Conservation (phyloP, 2,797 vertebrate species). For the Neopelma chrysocephalum region DNA sequence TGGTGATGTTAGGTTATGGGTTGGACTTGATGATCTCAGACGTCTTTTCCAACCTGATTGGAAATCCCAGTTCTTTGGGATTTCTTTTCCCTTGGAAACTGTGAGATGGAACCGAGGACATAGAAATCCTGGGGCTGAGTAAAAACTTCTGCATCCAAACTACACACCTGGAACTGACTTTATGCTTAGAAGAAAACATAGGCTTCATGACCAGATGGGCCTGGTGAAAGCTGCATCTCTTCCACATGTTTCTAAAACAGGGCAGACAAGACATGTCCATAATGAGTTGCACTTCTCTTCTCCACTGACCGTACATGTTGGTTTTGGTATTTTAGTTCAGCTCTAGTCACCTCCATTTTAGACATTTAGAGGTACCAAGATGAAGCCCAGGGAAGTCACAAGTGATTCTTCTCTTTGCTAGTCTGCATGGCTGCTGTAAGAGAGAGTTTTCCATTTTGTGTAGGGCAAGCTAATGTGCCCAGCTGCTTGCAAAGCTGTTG, state of each 20-base stretch:
- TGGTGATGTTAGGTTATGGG: not conserved
- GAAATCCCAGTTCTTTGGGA: not conserved
- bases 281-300: not conserved
- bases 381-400: not conserved
- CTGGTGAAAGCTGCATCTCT: not conserved
- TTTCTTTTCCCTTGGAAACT: conserved; percentile 14
- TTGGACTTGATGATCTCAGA: not conserved
- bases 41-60: not conserved
- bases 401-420: not conserved
- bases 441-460: not conserved
- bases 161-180: not conserved
- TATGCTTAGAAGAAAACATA: not conserved
- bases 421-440: not conserved
- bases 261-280: not conserved
- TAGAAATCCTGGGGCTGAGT: not conserved
- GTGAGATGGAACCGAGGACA: not conserved
- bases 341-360: not conserved
- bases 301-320: not conserved
- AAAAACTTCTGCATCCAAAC: not conserved
- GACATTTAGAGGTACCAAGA: not conserved
- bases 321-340: not conserved
- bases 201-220: not conserved
- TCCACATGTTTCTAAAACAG: not conserved
- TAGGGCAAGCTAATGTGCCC: not conserved
- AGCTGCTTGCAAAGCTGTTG: not conserved